A percentile compares a stretch with the other conserved stretches of the same genome.
Conservation (phyloP, 2,113 vertebrate genomes). For the Nesogale talazaci region DNA sequence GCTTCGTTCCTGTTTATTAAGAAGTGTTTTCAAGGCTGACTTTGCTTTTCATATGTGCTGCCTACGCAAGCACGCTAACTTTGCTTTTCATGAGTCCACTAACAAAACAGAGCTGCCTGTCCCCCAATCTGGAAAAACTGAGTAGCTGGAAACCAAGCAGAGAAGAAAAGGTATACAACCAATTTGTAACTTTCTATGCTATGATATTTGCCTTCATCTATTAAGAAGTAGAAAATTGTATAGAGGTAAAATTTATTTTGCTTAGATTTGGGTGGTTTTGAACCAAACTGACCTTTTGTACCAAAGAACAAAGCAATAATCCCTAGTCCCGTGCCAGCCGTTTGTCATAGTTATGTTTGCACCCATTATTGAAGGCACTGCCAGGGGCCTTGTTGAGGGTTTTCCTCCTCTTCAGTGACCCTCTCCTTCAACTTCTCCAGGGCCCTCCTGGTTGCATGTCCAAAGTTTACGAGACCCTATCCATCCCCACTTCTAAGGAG, state of each 20-base stretch:
- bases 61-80: no score
- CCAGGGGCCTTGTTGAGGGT: no score
- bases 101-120: conserved; percentile 25
- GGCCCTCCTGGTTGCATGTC: no score
- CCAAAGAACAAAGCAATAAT: no score
- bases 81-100: conserved; percentile 43
- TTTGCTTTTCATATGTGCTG: conserved; percentile 45
- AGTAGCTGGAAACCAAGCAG: conserved; percentile 60
- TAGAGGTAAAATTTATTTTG: conserved; percentile 39
- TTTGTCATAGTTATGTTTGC: no score
- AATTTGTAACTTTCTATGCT: conserved; percentile 13
- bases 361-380: no score
- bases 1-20: conserved; percentile 53
- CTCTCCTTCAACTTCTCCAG: no score
- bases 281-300: no score
- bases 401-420: no score
- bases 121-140: conserved; percentile 47
- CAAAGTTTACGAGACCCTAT: no score
- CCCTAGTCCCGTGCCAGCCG: no score
- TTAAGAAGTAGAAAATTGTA: conserved; percentile 27
- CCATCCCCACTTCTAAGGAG: no score
- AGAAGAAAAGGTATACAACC: conserved; percentile 51
- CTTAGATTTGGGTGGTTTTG: background rate
- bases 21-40: conserved; percentile 50
- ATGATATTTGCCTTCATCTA: conserved; percentile 38